A percentile compares a stretch with the other conserved stretches of the same genome.
These are phyloP conservation scores for Puntigrus tetrazona DNA, from an alignment of 2,113 vertebrate species.

Conservation along the genomic window DNA sequence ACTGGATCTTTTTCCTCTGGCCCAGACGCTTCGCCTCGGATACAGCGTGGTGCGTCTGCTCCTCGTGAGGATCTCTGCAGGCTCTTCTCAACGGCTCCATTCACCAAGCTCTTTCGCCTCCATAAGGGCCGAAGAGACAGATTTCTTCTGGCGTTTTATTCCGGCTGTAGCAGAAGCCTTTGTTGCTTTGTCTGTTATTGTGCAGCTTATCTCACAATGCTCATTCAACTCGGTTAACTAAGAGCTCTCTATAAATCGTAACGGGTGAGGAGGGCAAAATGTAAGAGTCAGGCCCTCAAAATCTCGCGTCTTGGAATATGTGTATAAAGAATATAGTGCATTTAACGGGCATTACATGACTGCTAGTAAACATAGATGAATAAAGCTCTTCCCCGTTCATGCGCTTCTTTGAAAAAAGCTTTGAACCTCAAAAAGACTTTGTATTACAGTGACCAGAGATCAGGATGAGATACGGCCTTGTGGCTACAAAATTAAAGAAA, in stretches of 20 bases:
- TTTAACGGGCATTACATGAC: background rate
- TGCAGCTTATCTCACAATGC: background rate
- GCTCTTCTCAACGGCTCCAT: constrained; percentile 27
- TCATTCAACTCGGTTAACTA: background rate
- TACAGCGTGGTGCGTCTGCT: constrained; percentile 26
- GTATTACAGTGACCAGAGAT: background rate
- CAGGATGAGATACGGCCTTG: background rate
- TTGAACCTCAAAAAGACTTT: background rate
- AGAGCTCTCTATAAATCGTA: constrained; percentile 7
- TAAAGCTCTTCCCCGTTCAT: background rate
- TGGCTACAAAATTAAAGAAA: background rate
- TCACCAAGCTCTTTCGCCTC: background rate
- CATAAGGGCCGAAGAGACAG: constrained; percentile 49
- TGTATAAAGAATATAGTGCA: background rate
- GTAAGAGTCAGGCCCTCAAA: background rate
- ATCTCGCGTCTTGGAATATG: background rate
- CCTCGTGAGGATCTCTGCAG: constrained; percentile 49
- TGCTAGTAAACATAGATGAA: background rate
- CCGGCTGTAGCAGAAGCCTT: constrained; percentile 20
- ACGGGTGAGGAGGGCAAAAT: background rate
- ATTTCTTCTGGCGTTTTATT: constrained; percentile 49
- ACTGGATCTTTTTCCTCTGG: constrained; percentile 59
- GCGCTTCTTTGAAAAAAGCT: background rate
- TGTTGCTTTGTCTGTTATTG: constrained; percentile 4
- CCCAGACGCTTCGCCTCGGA: constrained; percentile 42